phyloP scores from a whole-genome alignment of 37 sponge, comb jelly and placozoan species.

The Aplysina aerophoba region DNA sequence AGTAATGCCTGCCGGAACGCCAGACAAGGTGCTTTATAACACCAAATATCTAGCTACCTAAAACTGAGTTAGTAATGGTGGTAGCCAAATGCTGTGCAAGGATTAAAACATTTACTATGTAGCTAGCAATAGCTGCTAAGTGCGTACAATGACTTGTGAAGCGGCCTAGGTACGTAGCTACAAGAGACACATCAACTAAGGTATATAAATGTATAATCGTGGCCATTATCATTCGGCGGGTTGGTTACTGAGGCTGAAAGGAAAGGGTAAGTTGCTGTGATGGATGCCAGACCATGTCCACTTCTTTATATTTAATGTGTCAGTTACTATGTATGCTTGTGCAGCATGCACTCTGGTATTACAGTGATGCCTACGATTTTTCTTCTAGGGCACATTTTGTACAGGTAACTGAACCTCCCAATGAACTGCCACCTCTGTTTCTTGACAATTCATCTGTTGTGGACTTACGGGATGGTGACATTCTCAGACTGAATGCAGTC shows the following conservation, averaged over 20 bases:
- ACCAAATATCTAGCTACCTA: no score
- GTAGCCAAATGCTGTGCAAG: no score
- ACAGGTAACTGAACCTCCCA: slow-evolving; percentile 26
- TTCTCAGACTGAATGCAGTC: background rate
- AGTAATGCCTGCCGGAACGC: no score
- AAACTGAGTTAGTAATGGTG: no score
- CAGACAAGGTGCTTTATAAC: no score
- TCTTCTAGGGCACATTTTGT: background rate
- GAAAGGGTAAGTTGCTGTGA: background rate
- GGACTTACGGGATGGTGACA: slow-evolving; percentile 20
- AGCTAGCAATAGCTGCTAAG: no score
- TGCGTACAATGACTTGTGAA: no score
- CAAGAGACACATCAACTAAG: no score
- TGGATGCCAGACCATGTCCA: background rate
- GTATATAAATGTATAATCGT: no score
- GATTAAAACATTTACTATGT: no score
- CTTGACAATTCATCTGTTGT: slow-evolving; percentile 22
- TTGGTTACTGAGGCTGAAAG: background rate
- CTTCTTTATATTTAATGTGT: background rate
- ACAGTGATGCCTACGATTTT: background rate
- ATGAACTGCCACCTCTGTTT: slow-evolving; percentile 27
- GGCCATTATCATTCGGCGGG: no score
- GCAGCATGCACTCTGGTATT: background rate
- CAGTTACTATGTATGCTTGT: background rate
- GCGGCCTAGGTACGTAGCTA: no score